Conservation (phyloP, 2,113 vertebrate species). For the Pangasianodon hypophthalmus region DNA sequence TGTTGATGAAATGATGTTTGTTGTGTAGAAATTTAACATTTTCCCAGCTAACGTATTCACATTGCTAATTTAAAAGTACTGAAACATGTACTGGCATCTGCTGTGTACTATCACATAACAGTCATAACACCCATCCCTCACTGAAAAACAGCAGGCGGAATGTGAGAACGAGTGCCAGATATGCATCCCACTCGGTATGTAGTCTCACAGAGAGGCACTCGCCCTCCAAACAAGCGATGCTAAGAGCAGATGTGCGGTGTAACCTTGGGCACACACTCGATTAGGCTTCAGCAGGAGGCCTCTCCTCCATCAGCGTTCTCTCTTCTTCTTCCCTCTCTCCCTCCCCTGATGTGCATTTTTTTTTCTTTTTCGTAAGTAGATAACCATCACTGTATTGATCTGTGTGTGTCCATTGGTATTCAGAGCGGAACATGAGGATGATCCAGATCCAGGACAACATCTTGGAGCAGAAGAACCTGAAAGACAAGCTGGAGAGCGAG, state of each 20-base stretch:
- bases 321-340: constrained; percentile 2
- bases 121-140: constrained; percentile 25
- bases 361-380: constrained; percentile 54
- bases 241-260: constrained; percentile 54
- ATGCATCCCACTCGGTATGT: constrained; percentile 42
- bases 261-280: constrained; percentile 66
- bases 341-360: constrained; percentile 22
- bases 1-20: background rate
- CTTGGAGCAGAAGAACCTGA: constrained; percentile 96
- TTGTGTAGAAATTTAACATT: background rate
- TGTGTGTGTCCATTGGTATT: constrained; percentile 64
- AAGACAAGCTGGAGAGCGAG: constrained; percentile 96
- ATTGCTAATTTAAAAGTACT: constrained; percentile 14
- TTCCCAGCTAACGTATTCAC: background rate
- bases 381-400: constrained; percentile 68
- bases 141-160: constrained; percentile 30
- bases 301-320: constrained; percentile 56
- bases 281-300: constrained; percentile 54
- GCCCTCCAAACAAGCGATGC: constrained; percentile 53
- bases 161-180: constrained; percentile 36
- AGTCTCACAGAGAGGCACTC: constrained; percentile 40
- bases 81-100: constrained; percentile 11
- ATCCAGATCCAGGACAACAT: constrained; percentile 99
- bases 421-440: constrained; percentile 99
- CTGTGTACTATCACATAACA: background rate